A percentile compares a stretch with the other conserved stretches of the same genome.
These are phyloP conservation scores for Lasioglossum vierecki DNA, from an alignment of 2,888 invertebrate species.

Conservation along the genomic window DNA sequence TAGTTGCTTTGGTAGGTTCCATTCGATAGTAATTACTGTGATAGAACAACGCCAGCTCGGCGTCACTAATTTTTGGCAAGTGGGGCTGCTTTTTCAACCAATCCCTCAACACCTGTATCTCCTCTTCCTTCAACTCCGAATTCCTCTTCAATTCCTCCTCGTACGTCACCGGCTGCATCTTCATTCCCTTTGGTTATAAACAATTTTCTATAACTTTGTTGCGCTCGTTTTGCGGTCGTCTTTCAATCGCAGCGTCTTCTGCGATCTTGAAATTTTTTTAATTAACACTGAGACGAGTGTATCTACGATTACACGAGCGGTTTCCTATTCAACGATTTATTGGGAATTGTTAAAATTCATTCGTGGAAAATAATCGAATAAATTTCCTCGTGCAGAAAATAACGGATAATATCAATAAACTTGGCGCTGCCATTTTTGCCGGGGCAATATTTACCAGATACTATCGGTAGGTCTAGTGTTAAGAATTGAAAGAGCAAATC, in stretches of 20 bases:
- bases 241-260: not conserved
- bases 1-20: slow-evolving; percentile 88
- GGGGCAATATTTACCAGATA: not conserved
- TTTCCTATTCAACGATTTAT: not conserved
- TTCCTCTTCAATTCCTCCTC: slow-evolving; percentile 87
- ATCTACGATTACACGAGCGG: too few relatives aligned
- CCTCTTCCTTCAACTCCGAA: slow-evolving; percentile 86
- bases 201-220: not conserved
- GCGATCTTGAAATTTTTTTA: not conserved
- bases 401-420: not conserved
- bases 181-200: not conserved
- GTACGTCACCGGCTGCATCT: slow-evolving; percentile 72
- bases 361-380: not conserved
- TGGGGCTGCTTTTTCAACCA: slow-evolving; percentile 90
- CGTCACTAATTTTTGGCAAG: slow-evolving; percentile 86
- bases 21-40: slow-evolving; percentile 89
- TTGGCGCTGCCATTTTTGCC: not conserved
- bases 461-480: not conserved
- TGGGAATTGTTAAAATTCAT: not conserved
- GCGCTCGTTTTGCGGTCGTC: too few relatives aligned
- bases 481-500: not conserved
- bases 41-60: slow-evolving; percentile 87
- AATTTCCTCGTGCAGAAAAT: not conserved
- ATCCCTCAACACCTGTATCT: slow-evolving; percentile 86
- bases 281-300: not conserved